Conservation (phyloP, 2,888 invertebrate species). For the Mimumesa dahlbomi region DNA sequence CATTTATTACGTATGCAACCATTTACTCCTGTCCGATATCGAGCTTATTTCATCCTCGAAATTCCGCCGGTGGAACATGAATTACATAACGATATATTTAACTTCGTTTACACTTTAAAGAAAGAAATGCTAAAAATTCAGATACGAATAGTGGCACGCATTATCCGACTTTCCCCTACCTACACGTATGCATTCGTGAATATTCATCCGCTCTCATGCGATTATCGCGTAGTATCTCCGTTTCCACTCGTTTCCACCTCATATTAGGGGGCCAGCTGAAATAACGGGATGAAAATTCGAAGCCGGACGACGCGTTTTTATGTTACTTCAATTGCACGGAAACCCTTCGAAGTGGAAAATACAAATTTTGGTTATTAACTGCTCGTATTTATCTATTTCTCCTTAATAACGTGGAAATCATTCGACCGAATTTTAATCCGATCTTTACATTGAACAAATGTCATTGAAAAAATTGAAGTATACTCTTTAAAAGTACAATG, state of each 20-base stretch:
- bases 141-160: constrained; percentile 23
- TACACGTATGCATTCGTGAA: constrained; percentile 46
- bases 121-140: constrained; percentile 40
- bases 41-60: too few relatives aligned
- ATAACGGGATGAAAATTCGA: constrained; percentile 4
- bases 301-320: constrained; percentile 5
- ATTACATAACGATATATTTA: constrained; percentile 24
- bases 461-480: too few relatives aligned
- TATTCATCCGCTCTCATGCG: constrained; percentile 52
- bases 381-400: too few relatives aligned
- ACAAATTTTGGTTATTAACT: too few relatives aligned
- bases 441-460: too few relatives aligned
- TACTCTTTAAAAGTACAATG: too few relatives aligned
- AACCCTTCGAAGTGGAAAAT: too few relatives aligned
- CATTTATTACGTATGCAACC: too few relatives aligned
- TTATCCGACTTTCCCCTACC: constrained; percentile 37
- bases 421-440: too few relatives aligned
- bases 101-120: constrained; percentile 17
- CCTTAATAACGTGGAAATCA: too few relatives aligned
- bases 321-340: neutral
- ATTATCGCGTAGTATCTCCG: constrained; percentile 49
- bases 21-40: neutral
- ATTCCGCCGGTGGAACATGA: constrained; percentile 1
- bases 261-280: constrained; percentile 20
- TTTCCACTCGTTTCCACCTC: constrained; percentile 37